Base-by-base conservation (phyloP, 1,140 invertebrate genomes). In the Drosophila kepulauana region DNA sequence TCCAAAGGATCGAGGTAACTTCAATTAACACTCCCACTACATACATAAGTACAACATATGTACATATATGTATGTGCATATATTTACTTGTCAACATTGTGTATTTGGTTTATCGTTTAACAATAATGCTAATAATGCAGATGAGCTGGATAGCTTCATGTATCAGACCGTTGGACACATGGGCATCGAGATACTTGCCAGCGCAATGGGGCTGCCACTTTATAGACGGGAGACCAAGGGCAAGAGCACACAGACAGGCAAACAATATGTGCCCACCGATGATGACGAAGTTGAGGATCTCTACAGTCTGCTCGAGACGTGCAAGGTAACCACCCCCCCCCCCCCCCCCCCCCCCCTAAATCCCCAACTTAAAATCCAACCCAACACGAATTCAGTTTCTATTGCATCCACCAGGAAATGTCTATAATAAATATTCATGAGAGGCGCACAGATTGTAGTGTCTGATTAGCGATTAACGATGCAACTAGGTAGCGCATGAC, bases 251-350 rank as follows among this genome's bases (percentile, higher is more conserved):
- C 93, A 96, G 93, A 94, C 95, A 93, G 96, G 96, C 13, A 96
- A 96, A 93, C 95, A 97, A 80, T 99, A 99, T 93, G 94, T 95
- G 51, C 96, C 96, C 68, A 97, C 96, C 38, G 95, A 96, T 52
- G 95, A 96, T 91, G 99, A 99, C 95, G 99, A 99, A 95, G 99
- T 99, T n/a, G 99, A 99, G 94, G 99, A 99, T 94, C 94, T 99
- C 16, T 99, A 96, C 93, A 94, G 95, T 70, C 94, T 99, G 28
- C 93, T 99, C 33, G 94, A 94, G 82, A 95, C 95, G 93, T 95
- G 99, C 35, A 98, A 98, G 94, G 96, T 97, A 94, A 93, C 77
- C 10, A 30, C 30, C 20, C 3, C 16, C 16, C 16, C 30, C 16
- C 16, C 16, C 1, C n/a, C 30, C 20, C 3, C 30, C 20, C 3